Evolutionary conservation across 2,113 vertebrate species (phyloP).

Genomic region (Desmodus rotundus): DNA sequence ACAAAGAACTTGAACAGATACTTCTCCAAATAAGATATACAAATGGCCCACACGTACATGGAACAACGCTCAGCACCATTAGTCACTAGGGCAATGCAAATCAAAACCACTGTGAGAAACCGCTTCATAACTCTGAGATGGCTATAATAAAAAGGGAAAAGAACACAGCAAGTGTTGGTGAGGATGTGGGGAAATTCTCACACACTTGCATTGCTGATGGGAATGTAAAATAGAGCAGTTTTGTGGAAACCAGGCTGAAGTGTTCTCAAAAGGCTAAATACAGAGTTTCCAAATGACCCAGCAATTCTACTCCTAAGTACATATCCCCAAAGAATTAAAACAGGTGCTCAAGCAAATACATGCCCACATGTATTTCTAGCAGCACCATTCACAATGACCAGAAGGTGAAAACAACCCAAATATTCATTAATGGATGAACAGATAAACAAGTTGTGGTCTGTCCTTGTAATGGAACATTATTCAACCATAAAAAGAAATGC

Average conservation of each 20-base stretch:
- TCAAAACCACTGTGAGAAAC: not conserved
- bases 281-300: not conserved
- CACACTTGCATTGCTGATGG: not conserved
- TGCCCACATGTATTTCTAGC: not conserved
- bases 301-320: not conserved
- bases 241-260: not conserved
- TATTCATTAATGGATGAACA: not conserved
- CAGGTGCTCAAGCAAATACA: not conserved
- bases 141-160: not conserved
- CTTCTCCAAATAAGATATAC: not conserved
- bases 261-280: not conserved
- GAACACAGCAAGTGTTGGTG: not conserved
- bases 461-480: not conserved
- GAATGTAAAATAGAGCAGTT: not conserved
- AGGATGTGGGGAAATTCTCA: not conserved
- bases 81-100: not conserved
- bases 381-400: not conserved
- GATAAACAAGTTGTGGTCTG: not conserved
- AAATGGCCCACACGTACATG: not conserved
- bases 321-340: not conserved
- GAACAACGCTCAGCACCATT: not conserved
- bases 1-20: not conserved
- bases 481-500: not conserved
- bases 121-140: not conserved
- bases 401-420: not conserved